These are phyloP conservation scores for Euborellia annulipes DNA, from an alignment of 1,140 invertebrate genomes.

Conservation along the genomic window DNA sequence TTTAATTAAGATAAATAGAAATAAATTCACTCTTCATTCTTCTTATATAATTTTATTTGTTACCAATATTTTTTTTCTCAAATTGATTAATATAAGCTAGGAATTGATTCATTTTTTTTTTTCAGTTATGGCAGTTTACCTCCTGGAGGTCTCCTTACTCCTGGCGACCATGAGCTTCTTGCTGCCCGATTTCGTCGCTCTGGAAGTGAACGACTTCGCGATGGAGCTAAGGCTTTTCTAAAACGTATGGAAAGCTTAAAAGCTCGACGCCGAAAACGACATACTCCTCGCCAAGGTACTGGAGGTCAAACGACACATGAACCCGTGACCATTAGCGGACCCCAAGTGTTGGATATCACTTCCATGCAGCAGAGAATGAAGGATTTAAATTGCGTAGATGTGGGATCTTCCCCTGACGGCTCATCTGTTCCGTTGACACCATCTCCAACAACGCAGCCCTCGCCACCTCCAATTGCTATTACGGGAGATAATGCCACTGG, in stretches of 20 bases:
- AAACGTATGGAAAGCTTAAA: constrained; percentile 69
- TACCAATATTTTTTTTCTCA: no score
- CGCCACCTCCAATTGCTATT: no score
- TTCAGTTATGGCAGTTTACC: constrained; percentile 28
- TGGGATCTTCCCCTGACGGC: constrained; percentile 38
- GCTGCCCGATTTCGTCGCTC: constrained; percentile 42
- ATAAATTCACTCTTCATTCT: no score
- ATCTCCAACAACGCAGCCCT: background rate
- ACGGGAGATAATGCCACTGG: no score
- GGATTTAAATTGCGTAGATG: constrained; percentile 57
- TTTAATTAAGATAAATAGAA: no score
- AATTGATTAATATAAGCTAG: no score
- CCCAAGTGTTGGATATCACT: constrained; percentile 51
- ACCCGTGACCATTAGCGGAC: constrained; percentile 56
- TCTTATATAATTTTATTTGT: no score
- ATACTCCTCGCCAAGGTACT: constrained; percentile 15
- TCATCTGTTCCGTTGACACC: constrained; percentile 26
- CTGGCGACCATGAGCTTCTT: constrained; percentile 22
- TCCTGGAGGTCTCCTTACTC: constrained; percentile 25
- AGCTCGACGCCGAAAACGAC: constrained; percentile 50
- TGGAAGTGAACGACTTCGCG: constrained; percentile 65
- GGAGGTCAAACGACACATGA: constrained; percentile 35
- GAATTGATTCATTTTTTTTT: no score
- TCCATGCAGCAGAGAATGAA: constrained; percentile 58
- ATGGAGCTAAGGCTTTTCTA: constrained; percentile 66